Base-by-base conservation (phyloP, 2,113 vertebrate species). In the Corvus moneduloides region DNA sequence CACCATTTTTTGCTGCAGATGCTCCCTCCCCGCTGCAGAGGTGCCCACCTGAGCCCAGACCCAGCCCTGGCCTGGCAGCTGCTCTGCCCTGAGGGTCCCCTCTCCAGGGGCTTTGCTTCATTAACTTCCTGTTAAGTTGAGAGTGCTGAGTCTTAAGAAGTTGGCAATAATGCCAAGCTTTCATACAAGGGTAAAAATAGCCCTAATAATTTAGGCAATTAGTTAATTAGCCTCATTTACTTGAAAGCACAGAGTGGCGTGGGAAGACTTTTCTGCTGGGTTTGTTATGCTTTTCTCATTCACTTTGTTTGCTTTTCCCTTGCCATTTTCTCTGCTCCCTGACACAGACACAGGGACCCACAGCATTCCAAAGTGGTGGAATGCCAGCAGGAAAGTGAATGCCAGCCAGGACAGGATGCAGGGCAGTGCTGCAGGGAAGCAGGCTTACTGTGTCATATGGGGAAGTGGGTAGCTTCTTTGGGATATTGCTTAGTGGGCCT, bases 141-240 rank as follows among this genome's bases (percentile, higher is more conserved):
- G 84, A 83, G 88, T 2, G 4, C 93, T 35, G 66, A 78, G 24
- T 90, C 93, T 96, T 86, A 93, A 96, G 92, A 76, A 96, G 84
- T 58, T 9, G 15, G 84, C 81, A 78, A 18, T 39, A 90, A 58
- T 1, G 37, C 90, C 86, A 92, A 62, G 84, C 87, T 76, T 76
- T 74, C 89, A 58, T 84, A 83, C 64, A n/a, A 81, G 90, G 62
- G 93, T 92, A 93, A 96, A 97, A 96, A 91, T 81, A 96, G 62
- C 80, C 90, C 72, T 88, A 96, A 97, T 96, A 90, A 96, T 95
- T 93, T 91, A 77, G 90, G 82, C 95, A 95, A 96, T 97, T 96
- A 96, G 94, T 94, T 96, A 97, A 97, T 97, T 97, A 95, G 90
- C 93, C 89, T 97, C 89, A 94, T 97, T 97, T 94, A 90, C 54